Percentiles rank a stretch among this genome's conserved stretches.
Evolutionary conservation across 2,113 vertebrate species (phyloP).

Genomic region (Probosciger aterrimus): DNA sequence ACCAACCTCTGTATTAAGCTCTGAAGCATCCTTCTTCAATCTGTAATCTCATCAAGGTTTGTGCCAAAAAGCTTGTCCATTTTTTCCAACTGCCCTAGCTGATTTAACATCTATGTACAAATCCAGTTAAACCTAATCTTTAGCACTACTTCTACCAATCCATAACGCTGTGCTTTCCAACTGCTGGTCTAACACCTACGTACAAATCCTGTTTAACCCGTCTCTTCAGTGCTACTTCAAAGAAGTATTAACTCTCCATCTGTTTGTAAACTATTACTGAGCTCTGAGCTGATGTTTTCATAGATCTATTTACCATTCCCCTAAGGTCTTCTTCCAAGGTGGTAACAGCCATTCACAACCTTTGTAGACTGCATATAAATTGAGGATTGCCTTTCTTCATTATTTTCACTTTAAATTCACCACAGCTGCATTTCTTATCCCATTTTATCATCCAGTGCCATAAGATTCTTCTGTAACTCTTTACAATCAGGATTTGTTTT

Average conservation of each 20-base stretch:
- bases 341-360: not conserved
- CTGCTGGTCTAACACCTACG: not conserved
- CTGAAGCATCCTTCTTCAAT: not conserved
- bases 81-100: not conserved
- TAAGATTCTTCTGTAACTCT: not conserved
- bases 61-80: not conserved
- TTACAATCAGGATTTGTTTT: not conserved
- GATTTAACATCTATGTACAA: not conserved
- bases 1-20: not conserved
- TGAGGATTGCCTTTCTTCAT: not conserved
- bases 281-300: not conserved
- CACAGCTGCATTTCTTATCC: not conserved
- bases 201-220: not conserved
- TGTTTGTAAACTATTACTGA: not conserved
- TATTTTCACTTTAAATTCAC: not conserved
- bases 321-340: not conserved
- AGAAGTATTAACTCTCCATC: not conserved
- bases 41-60: not conserved
- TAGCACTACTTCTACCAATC: not conserved
- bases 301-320: not conserved
- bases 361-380: not conserved
- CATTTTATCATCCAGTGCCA: not conserved
- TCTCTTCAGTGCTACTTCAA: not conserved
- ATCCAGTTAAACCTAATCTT: not conserved
- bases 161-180: not conserved